Conservation (phyloP, 2,888 invertebrate species). For the Amphipoea lucens region DNA sequence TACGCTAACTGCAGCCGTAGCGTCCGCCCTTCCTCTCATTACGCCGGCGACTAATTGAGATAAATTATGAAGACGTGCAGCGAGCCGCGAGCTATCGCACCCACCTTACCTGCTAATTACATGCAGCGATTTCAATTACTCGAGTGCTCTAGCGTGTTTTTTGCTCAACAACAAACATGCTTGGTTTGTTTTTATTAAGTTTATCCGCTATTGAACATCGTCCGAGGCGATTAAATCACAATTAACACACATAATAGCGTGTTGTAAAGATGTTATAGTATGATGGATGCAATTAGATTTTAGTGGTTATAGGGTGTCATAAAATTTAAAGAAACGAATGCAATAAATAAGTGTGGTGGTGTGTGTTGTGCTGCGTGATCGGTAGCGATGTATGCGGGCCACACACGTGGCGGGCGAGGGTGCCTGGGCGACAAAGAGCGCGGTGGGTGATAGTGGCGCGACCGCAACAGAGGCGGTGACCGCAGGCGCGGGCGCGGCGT, state of each 20-base stretch:
- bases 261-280: conserved; percentile 72
- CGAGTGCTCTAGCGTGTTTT: conserved; percentile 73
- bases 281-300: conserved; percentile 78
- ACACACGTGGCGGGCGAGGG: conserved; percentile 72
- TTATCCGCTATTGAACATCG: conserved; percentile 72
- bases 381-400: conserved; percentile 71
- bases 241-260: conserved; percentile 75
- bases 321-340: conserved; percentile 74
- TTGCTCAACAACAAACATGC: conserved; percentile 67
- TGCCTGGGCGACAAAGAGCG: conserved; percentile 62
- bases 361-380: conserved; percentile 66
- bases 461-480: conserved; percentile 78
- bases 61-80: conserved; percentile 88
- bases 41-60: conserved; percentile 87
- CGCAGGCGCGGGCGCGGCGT: conserved; percentile 62
- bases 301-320: conserved; percentile 77
- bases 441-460: conserved; percentile 65
- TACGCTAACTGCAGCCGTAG: conserved; percentile 68
- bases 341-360: conserved; percentile 71
- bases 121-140: conserved; percentile 87
- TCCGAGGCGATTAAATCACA: conserved; percentile 75
- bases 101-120: conserved; percentile 86
- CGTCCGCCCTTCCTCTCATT: conserved; percentile 86
- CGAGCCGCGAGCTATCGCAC: conserved; percentile 83
- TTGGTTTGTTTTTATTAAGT: conserved; percentile 74